Base-by-base conservation (phyloP, 2,888 invertebrate species). In the Erebia epiphron region DNA sequence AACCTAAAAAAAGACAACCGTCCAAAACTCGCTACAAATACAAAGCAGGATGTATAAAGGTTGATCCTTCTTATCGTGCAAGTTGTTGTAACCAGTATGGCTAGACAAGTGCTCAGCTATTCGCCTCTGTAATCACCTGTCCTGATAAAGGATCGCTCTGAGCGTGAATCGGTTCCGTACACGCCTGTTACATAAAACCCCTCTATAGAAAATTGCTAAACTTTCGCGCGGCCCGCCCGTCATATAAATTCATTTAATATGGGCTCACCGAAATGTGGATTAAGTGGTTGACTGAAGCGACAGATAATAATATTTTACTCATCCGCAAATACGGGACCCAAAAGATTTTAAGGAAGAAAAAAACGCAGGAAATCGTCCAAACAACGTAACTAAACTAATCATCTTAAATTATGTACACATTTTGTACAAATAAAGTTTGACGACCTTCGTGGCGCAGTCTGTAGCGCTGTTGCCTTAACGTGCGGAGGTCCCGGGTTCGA, bases 181-280 rank as follows among this genome's bases (percentile, higher is more conserved):
- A 74, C 72, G 70, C 69, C 79, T 72, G 73, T 81, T 76, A 78
- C 78, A 78, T 77, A 76, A 79, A 72, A 69, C n/a, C 43, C 75
- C 77, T 77, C 79, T 82, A 83, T 81, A 77, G 82, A 79, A 82
- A 83, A 86, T 86, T 83, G 81, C 84, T 79, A 83, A 86, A 87
- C 80, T 87, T 86, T 78, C 76, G 71, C 78, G 75, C 72, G 75
- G 64, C 75, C 76, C 74, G 75, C 68, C 68, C 74, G 79, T 85
- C 83, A 85, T 87, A 86, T 86, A 86, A 85, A 89, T 87, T 88
- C 84, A 87, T 87, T 84, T 83, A 81, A 83, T 80, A 82, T 80
- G 77, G 74, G 78, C 79, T 81, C 77, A 77, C 75, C 74, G 72
- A 73, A 72, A 67, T 67, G 68, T 57, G 73, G 74, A 66, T 49